Base-by-base conservation (phyloP, 1,140 invertebrate genomes). In the Helicoverpa zea region DNA sequence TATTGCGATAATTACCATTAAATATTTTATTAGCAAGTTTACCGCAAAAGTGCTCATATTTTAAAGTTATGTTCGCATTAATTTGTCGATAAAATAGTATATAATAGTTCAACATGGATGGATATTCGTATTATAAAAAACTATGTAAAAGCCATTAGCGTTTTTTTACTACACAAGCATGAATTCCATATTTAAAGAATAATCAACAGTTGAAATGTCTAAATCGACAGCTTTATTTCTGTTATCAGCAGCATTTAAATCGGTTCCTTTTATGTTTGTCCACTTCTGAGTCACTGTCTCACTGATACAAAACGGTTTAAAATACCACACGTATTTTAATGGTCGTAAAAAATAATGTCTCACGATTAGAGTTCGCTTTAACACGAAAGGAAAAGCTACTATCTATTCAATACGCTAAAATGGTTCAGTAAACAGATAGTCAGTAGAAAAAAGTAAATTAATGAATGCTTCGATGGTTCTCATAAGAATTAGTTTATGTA, bases 241-340 rank as follows among this genome's bases (percentile, higher is more conserved):
- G 51, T 73, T 64, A 83, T 59, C 68, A 52, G 58, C 56, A 68
- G 54, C 68, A 16, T 72, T 78, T 66, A 80, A 80, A 79, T 81
- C 66, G 80, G 68, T 59, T 18, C 63, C 80, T 74, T 84, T 83
- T 84, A 80, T 81, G 81, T 80, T 64, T 79, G 78, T 81, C 81
- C 56, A 80, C 78, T 86, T 81, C 56, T 66, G 77, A 74, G 74
- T 76, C 64, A 84, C 56, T 66, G 77, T 70, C 74, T 76, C 64
- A 84, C 73, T 74, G 30, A 63, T 76, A 76, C 56, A 76, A 76
- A 76, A 76, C 58, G 58, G 47, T 75, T 75, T 80, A 83, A 84
- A 85, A 88, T 84, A 79, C 83, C 82, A 79, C 78, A 82, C 82
- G 84, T 82, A 86, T 84, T 87, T 87, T 83, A 87, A 85, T 81